Conservation (phyloP, 2,113 vertebrate species). For the Alosa alosa region DNA sequence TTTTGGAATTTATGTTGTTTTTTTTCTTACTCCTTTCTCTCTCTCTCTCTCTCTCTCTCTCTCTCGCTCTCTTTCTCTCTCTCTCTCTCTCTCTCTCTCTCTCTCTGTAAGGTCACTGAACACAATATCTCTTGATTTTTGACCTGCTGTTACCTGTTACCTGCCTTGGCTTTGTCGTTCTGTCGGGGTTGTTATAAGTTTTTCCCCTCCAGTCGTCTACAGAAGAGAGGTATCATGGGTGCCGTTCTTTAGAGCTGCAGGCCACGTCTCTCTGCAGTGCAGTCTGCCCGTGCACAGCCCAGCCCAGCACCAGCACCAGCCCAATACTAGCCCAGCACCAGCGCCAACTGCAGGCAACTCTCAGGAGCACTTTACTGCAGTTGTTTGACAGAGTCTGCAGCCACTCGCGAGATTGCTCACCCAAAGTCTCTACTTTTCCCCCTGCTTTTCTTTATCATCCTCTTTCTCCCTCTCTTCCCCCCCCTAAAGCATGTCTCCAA, state of each 20-base stretch:
- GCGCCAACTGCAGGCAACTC: slow-evolving; percentile 17
- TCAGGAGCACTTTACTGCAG: slow-evolving; percentile 32
- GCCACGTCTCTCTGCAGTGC: background rate
- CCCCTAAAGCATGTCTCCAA: slow-evolving; percentile 43
- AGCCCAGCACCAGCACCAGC: too few species aligned
- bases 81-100: background rate
- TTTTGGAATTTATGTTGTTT: background rate
- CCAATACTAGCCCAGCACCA: too few species aligned
- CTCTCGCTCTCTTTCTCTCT: background rate
- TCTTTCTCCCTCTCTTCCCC: slow-evolving; percentile 46
- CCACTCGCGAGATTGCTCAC: slow-evolving; percentile 43
- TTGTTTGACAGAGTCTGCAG: slow-evolving; percentile 42
- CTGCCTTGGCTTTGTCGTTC: background rate
- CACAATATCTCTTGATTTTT: background rate
- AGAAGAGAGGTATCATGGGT: background rate
- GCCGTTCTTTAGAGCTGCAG: background rate
- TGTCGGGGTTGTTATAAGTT: background rate
- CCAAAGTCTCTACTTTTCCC: slow-evolving; percentile 47
- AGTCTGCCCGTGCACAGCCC: background rate
- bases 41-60: background rate
- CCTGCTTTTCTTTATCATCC: slow-evolving; percentile 36
- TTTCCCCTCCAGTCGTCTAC: background rate
- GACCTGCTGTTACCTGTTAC: background rate
- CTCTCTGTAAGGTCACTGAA: background rate
- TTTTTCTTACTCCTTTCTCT: background rate